Percentiles rank a stretch among this genome's conserved stretches.
Conservation (phyloP, 2,797 vertebrate species). For the Acanthurus lineatus region DNA sequence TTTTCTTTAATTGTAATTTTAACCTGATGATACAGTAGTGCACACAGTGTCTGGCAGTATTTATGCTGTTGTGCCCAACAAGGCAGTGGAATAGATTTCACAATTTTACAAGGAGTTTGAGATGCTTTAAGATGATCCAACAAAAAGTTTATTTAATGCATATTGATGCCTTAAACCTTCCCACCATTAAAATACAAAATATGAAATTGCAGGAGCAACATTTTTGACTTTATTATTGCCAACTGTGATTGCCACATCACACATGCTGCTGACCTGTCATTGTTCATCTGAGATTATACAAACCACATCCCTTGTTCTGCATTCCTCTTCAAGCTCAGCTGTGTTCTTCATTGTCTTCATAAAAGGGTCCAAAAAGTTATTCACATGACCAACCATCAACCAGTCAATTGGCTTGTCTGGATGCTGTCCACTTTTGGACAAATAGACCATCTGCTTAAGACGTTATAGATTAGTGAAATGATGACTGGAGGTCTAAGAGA, state of each 20-base stretch:
- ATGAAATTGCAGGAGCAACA: neutral
- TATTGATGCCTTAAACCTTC: neutral
- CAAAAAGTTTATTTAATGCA: neutral
- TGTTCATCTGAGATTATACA: neutral
- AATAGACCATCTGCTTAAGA: neutral
- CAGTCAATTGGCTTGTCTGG: neutral
- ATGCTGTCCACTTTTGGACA: neutral
- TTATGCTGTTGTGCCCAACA: too few species aligned
- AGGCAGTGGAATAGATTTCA: too few species aligned
- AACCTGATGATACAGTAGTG: too few species aligned
- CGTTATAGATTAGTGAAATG: conserved; percentile 15
- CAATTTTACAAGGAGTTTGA: neutral
- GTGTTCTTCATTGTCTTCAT: conserved; percentile 5
- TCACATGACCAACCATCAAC: conserved; percentile 9
- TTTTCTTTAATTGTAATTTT: too few species aligned
- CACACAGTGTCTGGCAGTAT: too few species aligned
- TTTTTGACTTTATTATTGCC: neutral
- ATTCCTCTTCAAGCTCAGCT: neutral
- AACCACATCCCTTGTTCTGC: neutral
- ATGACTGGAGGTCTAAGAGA: conserved; percentile 3
- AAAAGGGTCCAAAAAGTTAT: conserved; percentile 4
- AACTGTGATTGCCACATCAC: neutral
- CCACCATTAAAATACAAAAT: neutral
- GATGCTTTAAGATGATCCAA: neutral
- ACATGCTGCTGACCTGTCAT: neutral